Percentiles rank a stretch among this genome's conserved stretches.
Conservation (phyloP, 2,888 invertebrate species). For the Spodoptera littoralis region DNA sequence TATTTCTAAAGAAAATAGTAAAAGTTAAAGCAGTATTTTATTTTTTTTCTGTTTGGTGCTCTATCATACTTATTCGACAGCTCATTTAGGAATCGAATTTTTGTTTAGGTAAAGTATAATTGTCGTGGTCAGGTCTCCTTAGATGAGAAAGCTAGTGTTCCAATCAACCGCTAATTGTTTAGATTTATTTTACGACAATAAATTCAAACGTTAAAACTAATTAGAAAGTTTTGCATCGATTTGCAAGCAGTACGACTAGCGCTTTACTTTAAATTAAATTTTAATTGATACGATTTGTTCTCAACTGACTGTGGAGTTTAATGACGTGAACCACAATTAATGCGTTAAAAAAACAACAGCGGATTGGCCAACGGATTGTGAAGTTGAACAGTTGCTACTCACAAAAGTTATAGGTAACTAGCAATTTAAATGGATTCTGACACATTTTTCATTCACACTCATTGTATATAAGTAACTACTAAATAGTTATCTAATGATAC, state of each 20-base stretch:
- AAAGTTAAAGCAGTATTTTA: background rate
- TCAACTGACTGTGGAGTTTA: background rate
- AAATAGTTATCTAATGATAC: slow-evolving; percentile 11
- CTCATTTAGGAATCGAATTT: background rate
- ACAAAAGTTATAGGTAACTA: too few species aligned
- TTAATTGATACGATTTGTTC: slow-evolving; percentile 23
- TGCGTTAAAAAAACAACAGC: slow-evolving; percentile 1
- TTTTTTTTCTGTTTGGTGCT: too few species aligned
- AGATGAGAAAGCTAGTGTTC: slow-evolving; percentile 21
- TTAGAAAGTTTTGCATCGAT: slow-evolving; percentile 37
- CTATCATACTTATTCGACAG: too few species aligned
- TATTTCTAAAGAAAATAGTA: background rate
- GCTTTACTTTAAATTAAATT: slow-evolving; percentile 23
- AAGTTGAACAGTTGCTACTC: too few species aligned
- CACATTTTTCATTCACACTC: too few species aligned
- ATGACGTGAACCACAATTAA: background rate
- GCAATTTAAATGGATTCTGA: too few species aligned
- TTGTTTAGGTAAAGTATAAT: slow-evolving; percentile 1
- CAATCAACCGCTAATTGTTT: slow-evolving; percentile 16
- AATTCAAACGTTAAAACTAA: slow-evolving; percentile 30
- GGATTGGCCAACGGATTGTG: background rate
- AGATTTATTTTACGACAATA: slow-evolving; percentile 17
- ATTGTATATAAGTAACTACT: too few species aligned
- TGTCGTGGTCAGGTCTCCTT: slow-evolving; percentile 19
- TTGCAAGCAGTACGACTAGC: slow-evolving; percentile 5